Evolutionary conservation across 2,113 vertebrate species (phyloP).

Genomic region (Tiliqua scincoides): DNA sequence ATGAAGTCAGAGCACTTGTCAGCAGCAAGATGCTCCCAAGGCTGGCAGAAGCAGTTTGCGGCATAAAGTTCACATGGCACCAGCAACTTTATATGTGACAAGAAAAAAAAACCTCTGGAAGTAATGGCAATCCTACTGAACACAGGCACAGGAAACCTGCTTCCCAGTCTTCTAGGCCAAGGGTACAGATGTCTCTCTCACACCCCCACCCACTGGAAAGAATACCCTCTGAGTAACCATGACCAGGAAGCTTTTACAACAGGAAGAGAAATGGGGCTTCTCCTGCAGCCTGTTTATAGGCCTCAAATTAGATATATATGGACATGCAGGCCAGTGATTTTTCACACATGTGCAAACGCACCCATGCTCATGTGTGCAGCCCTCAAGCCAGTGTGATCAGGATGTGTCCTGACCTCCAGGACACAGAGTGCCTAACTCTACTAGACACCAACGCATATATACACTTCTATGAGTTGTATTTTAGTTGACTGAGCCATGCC

Average conservation of each 20-base stretch:
- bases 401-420: too few relatives aligned
- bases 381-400: too few relatives aligned
- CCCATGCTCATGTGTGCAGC: background rate
- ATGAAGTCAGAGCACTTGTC: constrained; percentile 97
- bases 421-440: background rate
- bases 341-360: background rate
- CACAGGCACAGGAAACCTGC: constrained; percentile 30
- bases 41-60: background rate
- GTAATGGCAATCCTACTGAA: background rate
- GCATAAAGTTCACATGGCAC: constrained; percentile 1
- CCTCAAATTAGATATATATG: too few relatives aligned
- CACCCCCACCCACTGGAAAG: background rate
- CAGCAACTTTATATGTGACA: constrained; percentile 4
- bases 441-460: background rate
- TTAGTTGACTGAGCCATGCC: constrained; percentile 17
- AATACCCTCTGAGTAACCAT: background rate
- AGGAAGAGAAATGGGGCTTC: background rate
- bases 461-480: background rate
- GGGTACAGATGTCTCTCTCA: too few relatives aligned
- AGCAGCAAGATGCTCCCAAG: constrained; percentile 74
- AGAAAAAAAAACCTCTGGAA: constrained; percentile 29
- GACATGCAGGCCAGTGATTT: background rate
- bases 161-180: constrained; percentile 31
- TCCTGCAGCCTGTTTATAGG: too few relatives aligned
- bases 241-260: background rate